Evolutionary conservation across 2,888 invertebrate species (phyloP).

Genomic region (Macrosiphum euphorbiae): DNA sequence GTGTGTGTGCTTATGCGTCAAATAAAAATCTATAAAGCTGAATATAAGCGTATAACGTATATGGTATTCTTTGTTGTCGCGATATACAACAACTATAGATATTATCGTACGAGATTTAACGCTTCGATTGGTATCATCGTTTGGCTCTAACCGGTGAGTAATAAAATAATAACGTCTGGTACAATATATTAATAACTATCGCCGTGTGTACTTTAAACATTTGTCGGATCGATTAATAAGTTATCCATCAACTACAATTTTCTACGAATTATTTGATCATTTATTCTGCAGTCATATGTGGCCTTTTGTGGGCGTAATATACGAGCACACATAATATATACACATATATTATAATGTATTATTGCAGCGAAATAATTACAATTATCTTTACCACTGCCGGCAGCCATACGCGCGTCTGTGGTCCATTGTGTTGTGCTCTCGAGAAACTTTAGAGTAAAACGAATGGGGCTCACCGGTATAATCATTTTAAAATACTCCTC

Average conservation of each 20-base stretch:
- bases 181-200: neutral
- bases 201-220: neutral
- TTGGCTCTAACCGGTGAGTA: neutral
- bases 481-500: conserved; percentile 13
- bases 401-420: neutral
- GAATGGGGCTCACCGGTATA: neutral
- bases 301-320: neutral
- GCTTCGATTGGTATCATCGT: neutral
- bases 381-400: neutral
- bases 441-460: neutral
- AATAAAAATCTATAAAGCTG: neutral
- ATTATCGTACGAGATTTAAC: neutral
- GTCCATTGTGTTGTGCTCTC: neutral
- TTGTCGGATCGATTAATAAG: neutral
- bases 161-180: neutral
- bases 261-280: neutral
- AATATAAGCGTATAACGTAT: neutral
- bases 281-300: neutral
- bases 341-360: neutral
- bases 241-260: neutral
- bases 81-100: neutral
- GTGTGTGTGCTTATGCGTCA: neutral
- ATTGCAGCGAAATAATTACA: neutral
- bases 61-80: neutral
- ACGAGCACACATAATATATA: neutral